phyloP scores from a whole-genome alignment of 2,888 invertebrate genomes.

The Teinopalpus imperialis region DNA sequence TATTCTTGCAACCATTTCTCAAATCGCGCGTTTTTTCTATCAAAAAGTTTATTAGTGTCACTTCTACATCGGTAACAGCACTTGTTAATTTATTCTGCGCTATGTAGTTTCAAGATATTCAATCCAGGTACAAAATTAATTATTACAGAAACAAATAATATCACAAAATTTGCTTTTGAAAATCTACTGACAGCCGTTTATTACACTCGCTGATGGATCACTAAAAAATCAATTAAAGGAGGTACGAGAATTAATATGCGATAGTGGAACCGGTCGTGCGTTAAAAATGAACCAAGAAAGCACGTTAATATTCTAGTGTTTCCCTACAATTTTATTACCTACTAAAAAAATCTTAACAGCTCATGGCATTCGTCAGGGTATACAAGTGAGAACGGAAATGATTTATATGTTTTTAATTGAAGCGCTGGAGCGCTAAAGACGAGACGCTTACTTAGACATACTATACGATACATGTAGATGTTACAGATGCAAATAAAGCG shows the following conservation, averaged over 20 bases:
- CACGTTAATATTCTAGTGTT: constrained; percentile 7
- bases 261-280: constrained; percentile 7
- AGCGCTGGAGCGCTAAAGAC: constrained; percentile 31
- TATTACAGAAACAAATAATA: constrained; percentile 5
- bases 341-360: background rate
- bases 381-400: constrained; percentile 35
- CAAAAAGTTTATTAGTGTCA: background rate
- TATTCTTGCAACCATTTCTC: background rate
- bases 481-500: constrained; percentile 1
- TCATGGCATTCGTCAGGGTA: background rate
- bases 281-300: constrained; percentile 5
- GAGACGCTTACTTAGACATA: constrained; percentile 30
- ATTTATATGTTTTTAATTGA: constrained; percentile 68
- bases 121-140: constrained; percentile 13
- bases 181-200: background rate
- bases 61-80: constrained; percentile 1
- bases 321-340: constrained; percentile 2
- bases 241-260: constrained; percentile 2
- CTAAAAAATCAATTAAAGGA: constrained; percentile 7
- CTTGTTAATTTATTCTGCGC: constrained; percentile 8
- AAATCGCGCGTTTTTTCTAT: background rate
- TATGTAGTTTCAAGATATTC: constrained; percentile 20
- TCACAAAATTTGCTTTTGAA: background rate
- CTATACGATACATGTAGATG: constrained; percentile 49
- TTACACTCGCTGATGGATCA: constrained; percentile 5